Conservation (phyloP, 2,113 vertebrate species). For the Geothlypis trichas region DNA sequence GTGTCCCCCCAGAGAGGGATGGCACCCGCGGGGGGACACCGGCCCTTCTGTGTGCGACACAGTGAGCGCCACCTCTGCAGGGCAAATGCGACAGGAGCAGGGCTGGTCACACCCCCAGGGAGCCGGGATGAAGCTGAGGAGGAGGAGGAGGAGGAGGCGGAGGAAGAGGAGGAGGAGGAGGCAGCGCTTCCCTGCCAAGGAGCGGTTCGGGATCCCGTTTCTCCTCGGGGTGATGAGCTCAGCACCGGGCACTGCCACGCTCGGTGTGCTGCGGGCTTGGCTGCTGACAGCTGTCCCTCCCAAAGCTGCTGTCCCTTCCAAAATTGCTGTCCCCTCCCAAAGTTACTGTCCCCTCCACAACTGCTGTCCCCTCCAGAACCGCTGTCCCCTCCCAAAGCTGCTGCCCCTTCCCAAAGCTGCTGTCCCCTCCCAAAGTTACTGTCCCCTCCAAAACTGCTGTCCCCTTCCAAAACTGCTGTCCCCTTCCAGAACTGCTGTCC, state of each 20-base stretch:
- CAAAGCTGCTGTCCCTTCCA: too few species aligned
- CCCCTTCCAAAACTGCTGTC: too few species aligned
- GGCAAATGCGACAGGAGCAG: accelerated
- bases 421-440: too few species aligned
- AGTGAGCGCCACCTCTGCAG: accelerated
- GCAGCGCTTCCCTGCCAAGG: background rate
- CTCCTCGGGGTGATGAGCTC: conserved; percentile 4
- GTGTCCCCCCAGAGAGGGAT: accelerated
- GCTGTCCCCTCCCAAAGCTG: too few species aligned
- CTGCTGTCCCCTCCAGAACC: too few species aligned
- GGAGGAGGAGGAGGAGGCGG: background rate
- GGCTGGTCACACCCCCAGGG: background rate
- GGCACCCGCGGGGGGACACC: background rate
- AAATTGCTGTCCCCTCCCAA: background rate
- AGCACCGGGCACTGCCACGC: background rate
- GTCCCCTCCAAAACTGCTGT: too few species aligned
- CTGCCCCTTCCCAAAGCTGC: too few species aligned
- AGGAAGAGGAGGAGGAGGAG: background rate
- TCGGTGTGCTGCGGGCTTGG: background rate
- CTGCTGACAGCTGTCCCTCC: background rate
- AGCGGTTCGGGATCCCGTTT: background rate
- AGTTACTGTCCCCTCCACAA: too few species aligned
- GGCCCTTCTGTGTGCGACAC: accelerated
- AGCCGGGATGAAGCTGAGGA: background rate
- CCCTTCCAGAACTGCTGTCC: too few species aligned